Conservation (phyloP, 2,888 invertebrate species). For the Andrena dorsata region DNA sequence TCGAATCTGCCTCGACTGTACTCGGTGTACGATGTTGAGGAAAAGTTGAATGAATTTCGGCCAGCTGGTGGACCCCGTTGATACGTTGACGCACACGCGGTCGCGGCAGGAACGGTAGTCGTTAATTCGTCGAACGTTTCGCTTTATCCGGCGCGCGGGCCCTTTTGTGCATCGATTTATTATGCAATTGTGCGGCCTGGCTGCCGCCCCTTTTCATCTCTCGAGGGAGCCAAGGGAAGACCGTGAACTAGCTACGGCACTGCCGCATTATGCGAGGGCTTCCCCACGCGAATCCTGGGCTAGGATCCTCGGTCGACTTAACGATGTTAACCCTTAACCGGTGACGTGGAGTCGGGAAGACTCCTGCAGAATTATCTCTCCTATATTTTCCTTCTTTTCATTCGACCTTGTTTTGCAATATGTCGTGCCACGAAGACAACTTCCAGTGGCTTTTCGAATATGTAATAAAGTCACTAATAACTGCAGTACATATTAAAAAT, state of each 20-base stretch:
- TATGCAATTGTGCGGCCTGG: slow-evolving; percentile 67
- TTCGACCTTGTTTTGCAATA: no score
- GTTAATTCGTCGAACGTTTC: slow-evolving; percentile 61
- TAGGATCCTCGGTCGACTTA: not conserved
- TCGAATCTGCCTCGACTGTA: no score
- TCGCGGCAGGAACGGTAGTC: slow-evolving; percentile 34
- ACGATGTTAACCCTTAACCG: not conserved
- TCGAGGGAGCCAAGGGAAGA: slow-evolving; percentile 57
- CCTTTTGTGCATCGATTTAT: slow-evolving; percentile 71
- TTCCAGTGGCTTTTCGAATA: no score
- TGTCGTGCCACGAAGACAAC: no score
- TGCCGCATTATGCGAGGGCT: slow-evolving; percentile 7
- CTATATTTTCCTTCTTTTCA: no score
- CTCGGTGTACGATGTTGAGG: not conserved
- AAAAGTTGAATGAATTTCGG: slow-evolving; percentile 28
- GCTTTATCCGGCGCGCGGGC: slow-evolving; percentile 59
- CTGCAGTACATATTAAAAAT: no score
- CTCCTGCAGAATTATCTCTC: no score
- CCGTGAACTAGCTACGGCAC: slow-evolving; percentile 61
- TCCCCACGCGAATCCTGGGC: slow-evolving; percentile 24
- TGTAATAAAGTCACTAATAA: no score
- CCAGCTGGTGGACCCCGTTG: not conserved
- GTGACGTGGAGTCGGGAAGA: not conserved
- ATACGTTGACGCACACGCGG: not conserved
- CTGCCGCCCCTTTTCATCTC: slow-evolving; percentile 50